Evolutionary conservation across 2,888 invertebrate species (phyloP).

Genomic region (Coremacera marginata): DNA sequence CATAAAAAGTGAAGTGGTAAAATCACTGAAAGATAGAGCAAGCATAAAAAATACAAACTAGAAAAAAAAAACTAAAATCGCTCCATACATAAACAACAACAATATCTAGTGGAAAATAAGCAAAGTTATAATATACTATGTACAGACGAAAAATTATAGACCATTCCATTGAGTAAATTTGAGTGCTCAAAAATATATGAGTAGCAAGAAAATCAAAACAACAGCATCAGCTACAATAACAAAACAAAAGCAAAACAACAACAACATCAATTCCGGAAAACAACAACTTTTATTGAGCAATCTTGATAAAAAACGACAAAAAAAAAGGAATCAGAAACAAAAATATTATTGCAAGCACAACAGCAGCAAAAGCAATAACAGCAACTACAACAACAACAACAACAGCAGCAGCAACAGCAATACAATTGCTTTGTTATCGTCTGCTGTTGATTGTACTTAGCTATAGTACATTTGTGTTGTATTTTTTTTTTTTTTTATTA

Average conservation of each 20-base stretch:
- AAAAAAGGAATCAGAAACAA: background rate
- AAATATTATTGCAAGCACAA: background rate
- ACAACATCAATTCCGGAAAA: background rate
- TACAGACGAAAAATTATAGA: too few species aligned
- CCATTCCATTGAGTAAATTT: too few species aligned
- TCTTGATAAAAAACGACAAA: background rate
- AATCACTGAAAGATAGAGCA: background rate
- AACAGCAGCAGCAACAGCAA: too few species aligned
- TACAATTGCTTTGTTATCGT: background rate
- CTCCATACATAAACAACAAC: background rate
- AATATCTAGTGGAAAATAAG: too few species aligned
- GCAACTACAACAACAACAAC: background rate
- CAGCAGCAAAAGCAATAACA: background rate
- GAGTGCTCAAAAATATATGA: background rate
- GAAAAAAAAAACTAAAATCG: background rate
- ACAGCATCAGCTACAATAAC: background rate
- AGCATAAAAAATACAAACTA: background rate
- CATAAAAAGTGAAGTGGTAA: too few species aligned
- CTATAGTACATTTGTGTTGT: background rate
- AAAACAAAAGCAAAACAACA: background rate
- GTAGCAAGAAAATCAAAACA: background rate
- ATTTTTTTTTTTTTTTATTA: background rate
- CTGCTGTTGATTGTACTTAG: background rate
- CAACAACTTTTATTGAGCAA: conserved; percentile 15
- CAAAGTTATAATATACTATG: too few species aligned